phyloP scores from a whole-genome alignment of 2,797 vertebrate genomes.

The Hypotaenidia philippensis region DNA sequence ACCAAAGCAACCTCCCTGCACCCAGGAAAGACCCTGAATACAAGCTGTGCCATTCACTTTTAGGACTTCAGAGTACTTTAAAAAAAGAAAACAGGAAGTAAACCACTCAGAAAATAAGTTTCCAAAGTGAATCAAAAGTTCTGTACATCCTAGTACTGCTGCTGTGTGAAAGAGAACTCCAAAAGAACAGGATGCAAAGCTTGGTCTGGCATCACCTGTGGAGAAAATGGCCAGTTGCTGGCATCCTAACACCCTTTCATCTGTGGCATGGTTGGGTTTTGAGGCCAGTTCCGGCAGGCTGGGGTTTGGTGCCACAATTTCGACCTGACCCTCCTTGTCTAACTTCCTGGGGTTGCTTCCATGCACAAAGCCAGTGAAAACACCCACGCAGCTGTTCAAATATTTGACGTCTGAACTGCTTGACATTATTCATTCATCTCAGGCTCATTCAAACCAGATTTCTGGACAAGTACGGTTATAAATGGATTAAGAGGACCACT shows the following conservation, averaged over 20 bases:
- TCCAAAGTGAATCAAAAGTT: background rate
- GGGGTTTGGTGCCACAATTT: constrained; percentile 43
- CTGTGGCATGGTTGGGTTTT: background rate
- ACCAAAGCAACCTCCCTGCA: background rate
- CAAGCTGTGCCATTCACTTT: background rate
- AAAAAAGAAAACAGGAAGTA: background rate
- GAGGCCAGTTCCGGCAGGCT: background rate
- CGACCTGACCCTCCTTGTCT: constrained; percentile 50
- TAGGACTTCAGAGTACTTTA: background rate
- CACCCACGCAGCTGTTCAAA: constrained; percentile 84
- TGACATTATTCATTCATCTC: constrained; percentile 84
- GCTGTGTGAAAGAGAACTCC: background rate
- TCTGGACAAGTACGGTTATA: constrained; percentile 81
- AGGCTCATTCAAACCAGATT: constrained; percentile 81
- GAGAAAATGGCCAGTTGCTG: accelerated
- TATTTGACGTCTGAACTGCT: constrained; percentile 85
- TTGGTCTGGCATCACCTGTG: background rate
- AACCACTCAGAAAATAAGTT: background rate
- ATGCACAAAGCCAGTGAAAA: constrained; percentile 81
- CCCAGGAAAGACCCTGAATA: background rate
- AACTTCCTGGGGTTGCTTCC: constrained; percentile 77
- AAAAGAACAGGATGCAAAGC: background rate
- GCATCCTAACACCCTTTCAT: background rate
- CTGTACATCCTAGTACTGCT: background rate
- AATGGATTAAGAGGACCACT: constrained; percentile 78